A percentile compares a stretch with the other conserved stretches of the same genome.
Evolutionary conservation across 2,888 invertebrate species (phyloP).

Genomic region (Azorinus chamasolen): DNA sequence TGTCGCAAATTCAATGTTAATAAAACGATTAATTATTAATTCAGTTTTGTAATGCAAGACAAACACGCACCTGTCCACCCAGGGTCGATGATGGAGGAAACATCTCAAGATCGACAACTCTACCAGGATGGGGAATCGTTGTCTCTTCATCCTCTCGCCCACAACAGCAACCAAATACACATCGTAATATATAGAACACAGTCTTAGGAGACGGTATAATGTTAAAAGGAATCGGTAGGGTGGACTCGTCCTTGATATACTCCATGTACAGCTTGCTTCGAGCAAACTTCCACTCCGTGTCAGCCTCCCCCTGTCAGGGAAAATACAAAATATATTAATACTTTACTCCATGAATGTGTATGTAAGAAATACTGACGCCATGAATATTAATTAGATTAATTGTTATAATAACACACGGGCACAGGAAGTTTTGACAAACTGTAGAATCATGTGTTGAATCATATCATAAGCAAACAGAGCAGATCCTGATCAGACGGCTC

Average conservation of each 20-base stretch:
- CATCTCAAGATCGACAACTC: conserved; percentile 78
- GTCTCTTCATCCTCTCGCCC: conserved; percentile 50
- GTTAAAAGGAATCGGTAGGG: conserved; percentile 88
- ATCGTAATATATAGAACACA: conserved; percentile 50
- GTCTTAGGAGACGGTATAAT: conserved; percentile 81
- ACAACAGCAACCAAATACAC: conserved; percentile 39
- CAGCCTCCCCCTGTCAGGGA: conserved; percentile 83
- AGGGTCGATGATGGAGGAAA: conserved; percentile 53
- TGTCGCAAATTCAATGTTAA: too few species aligned
- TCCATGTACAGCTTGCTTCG: conserved; percentile 85
- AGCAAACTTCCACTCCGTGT: conserved; percentile 86
- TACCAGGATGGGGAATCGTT: conserved; percentile 69
- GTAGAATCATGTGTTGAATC: too few species aligned
- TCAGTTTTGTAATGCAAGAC: too few species aligned
- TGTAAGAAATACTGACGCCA: too few species aligned
- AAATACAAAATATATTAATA: too few species aligned
- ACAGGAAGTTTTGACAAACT: too few species aligned
- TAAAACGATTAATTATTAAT: too few species aligned
- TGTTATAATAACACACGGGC: too few species aligned
- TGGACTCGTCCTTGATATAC: conserved; percentile 87
- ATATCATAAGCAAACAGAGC: too few species aligned
- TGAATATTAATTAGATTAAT: too few species aligned
- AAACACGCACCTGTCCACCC: conserved; percentile 22
- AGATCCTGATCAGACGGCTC: too few species aligned
- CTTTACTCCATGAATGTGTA: too few species aligned